A percentile compares a stretch with the other conserved stretches of the same genome.
These are phyloP conservation scores for Zapus hudsonius DNA, from an alignment of 2,113 vertebrate genomes.

Conservation along the genomic window DNA sequence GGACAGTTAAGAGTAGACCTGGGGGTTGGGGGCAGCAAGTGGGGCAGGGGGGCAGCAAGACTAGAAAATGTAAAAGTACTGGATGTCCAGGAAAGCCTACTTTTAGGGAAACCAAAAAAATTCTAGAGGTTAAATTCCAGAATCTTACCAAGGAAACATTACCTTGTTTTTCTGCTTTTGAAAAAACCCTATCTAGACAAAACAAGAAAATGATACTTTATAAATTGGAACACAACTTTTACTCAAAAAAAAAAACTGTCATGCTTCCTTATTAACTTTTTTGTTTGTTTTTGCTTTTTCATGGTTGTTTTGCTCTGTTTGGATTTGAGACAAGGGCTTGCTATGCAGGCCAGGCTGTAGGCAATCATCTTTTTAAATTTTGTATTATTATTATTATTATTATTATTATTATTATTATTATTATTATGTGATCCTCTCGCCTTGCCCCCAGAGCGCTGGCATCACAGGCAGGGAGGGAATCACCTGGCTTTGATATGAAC, in stretches of 20 bases:
- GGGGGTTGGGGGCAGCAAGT: too few relatives aligned
- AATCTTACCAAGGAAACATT: background rate
- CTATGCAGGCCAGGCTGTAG: background rate
- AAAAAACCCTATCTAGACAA: background rate
- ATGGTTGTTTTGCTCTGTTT: background rate
- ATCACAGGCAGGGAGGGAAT: background rate
- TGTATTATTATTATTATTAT: background rate
- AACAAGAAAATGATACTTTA: constrained; percentile 8
- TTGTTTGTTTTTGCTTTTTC: background rate
- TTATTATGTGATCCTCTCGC: too few relatives aligned
- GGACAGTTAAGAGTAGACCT: background rate
- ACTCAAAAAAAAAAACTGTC: constrained; percentile 1
- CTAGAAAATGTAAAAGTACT: background rate
- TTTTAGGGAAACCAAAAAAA: background rate
- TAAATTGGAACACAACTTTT: constrained; percentile 16
- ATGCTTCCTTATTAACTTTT: background rate
- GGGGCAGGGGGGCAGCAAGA: background rate
- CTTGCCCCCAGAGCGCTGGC: too few relatives aligned
- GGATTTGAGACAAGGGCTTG: background rate
- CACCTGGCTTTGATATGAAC: background rate
- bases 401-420: too few relatives aligned
- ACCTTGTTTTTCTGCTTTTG: constrained; percentile 6
- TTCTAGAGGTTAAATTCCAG: background rate
- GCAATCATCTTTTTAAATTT: background rate
- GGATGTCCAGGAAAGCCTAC: background rate